A percentile compares a stretch with the other conserved stretches of the same genome.
These are phyloP conservation scores for Alethe castanea DNA, from an alignment of 2,113 vertebrate species.

Conservation along the genomic window DNA sequence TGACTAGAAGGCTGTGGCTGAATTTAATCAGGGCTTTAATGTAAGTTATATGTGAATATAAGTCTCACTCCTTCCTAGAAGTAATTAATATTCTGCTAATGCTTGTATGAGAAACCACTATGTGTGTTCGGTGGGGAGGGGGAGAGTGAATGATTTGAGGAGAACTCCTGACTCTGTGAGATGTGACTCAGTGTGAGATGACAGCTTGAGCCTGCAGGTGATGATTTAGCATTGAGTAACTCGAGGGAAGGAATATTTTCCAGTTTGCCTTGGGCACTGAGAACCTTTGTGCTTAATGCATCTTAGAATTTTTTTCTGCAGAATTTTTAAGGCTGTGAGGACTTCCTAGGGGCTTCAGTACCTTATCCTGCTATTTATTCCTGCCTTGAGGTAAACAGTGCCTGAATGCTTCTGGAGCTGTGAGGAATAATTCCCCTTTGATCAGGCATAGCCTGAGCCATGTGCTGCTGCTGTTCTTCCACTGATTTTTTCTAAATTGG, in stretches of 20 bases:
- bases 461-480: neutral
- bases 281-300: neutral
- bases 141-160: neutral
- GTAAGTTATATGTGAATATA: neutral
- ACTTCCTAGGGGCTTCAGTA: neutral
- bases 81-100: neutral
- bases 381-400: neutral
- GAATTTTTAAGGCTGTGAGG: neutral
- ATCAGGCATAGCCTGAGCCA: neutral
- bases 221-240: neutral
- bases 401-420: neutral
- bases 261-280: neutral
- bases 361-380: neutral
- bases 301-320: neutral
- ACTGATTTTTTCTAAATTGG: neutral
- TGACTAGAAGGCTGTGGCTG: neutral
- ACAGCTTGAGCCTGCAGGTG: neutral
- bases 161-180: neutral
- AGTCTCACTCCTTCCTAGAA: neutral
- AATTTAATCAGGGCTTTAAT: neutral
- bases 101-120: neutral
- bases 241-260: neutral
- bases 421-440: neutral
- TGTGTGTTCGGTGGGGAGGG: neutral
- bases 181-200: neutral